A percentile compares a stretch with the other conserved stretches of the same genome.
Conservation (phyloP, 2,113 vertebrate genomes). For the Solea senegalensis region DNA sequence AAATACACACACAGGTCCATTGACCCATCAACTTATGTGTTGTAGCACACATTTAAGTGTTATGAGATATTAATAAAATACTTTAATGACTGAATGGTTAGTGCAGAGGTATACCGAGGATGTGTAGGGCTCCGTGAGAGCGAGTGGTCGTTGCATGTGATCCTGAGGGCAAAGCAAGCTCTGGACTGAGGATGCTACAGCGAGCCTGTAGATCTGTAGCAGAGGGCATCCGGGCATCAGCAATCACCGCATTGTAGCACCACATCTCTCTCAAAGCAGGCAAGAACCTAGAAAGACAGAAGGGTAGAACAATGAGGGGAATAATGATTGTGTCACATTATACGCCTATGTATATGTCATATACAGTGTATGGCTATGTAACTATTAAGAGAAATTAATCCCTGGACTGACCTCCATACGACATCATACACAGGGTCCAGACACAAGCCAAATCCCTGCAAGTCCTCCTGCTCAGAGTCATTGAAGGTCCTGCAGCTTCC, state of each 20-base stretch:
- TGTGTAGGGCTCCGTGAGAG: constrained; percentile 96
- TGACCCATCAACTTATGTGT: background rate
- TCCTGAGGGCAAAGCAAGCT: constrained; percentile 93
- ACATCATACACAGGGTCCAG: constrained; percentile 99
- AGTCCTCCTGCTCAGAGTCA: constrained; percentile 98
- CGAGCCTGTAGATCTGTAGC: constrained; percentile 90
- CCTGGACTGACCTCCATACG: constrained; percentile 91
- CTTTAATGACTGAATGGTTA: background rate
- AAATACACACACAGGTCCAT: background rate
- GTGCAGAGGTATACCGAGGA: constrained; percentile 85
- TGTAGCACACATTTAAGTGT: background rate
- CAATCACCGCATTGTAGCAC: constrained; percentile 98
- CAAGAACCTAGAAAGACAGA: constrained; percentile 83
- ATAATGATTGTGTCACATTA: background rate
- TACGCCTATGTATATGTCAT: too few species aligned
- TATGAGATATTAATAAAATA: constrained; percentile 12
- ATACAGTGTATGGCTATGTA: background rate
- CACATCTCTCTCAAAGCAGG: constrained; percentile 90
- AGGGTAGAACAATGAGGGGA: background rate
- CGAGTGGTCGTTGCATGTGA: constrained; percentile 94
- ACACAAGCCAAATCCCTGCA: constrained; percentile 97
- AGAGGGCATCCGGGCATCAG: constrained; percentile 93
- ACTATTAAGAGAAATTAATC: background rate
- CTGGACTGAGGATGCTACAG: constrained; percentile 95
- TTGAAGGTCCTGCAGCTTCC: constrained; percentile 99